Base-by-base conservation (phyloP, 2,113 vertebrate genomes). In the Ivindomyrus marchei region DNA sequence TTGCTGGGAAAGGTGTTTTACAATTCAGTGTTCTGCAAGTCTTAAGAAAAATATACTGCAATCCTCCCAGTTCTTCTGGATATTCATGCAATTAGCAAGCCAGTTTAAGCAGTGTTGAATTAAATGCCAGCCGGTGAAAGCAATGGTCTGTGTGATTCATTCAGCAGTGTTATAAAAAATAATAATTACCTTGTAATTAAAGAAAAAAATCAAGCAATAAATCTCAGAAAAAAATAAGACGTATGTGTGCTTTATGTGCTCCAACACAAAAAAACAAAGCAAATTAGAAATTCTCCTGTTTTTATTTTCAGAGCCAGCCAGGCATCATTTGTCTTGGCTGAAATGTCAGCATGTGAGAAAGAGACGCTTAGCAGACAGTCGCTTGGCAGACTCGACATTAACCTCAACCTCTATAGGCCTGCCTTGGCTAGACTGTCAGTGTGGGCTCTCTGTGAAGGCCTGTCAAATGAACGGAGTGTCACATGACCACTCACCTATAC, bases 21-120 rank as follows among this genome's bases (percentile, higher is more conserved):
- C 90, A 91, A 27, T 93, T 92, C 31, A 4, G 10, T 42, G 88
- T 85, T 87, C 90, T 47, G 90, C 84, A 87, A 88, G 90, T 91
- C 90, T 66, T 92, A 93, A 93, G 91, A 85, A 89, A 91, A 0
- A 0, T 93, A 94, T 92, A 93, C 91, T 66, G 58, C 92, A 91
- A 87, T 92, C 91, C 88, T 91, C 88, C 88, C 90, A 90, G 93
- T 91, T 92, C 93, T 93, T 94, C 91, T 95, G 92, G 94, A 95
- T 94, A 94, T 93, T 91, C 93, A 94, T 92, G 91, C 92, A 94
- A 94, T 96, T 94, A 94, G 92, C 91, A 90, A 88, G 92, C 91
- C 90, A 93, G 94, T 94, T 94, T 94, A 94, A 93, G 94, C 93
- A 93, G 92, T 94, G 91, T 93, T 90, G 91, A 94, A 94, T 94